These are phyloP conservation scores for Phoeniculus purpureus DNA, from an alignment of 2,797 vertebrate genomes.

Conservation along the genomic window DNA sequence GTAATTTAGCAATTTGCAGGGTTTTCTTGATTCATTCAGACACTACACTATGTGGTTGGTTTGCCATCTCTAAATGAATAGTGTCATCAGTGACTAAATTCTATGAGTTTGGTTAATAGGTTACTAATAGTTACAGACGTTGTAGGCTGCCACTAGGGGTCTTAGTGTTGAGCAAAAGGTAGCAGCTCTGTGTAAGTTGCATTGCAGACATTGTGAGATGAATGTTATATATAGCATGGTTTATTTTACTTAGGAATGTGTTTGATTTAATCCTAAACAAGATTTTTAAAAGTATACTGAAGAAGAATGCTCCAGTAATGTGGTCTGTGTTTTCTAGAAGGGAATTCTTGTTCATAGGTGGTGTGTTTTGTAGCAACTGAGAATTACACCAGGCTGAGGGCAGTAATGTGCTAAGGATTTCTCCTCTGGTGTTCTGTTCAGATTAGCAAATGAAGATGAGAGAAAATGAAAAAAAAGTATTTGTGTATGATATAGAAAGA, in stretches of 20 bases:
- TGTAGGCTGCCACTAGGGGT: background rate
- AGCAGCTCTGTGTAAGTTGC: background rate
- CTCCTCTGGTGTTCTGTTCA: background rate
- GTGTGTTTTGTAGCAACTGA: background rate
- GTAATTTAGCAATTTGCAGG: background rate
- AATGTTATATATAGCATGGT: fast-evolving
- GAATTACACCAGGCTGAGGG: background rate
- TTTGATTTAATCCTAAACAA: background rate
- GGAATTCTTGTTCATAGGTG: background rate
- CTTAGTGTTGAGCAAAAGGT: background rate
- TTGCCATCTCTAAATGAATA: background rate
- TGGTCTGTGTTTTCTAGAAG: background rate
- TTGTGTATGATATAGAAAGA: background rate
- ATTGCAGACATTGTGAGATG: background rate
- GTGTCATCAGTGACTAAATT: background rate
- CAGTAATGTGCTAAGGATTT: background rate
- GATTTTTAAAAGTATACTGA: background rate
- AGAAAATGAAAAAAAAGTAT: background rate
- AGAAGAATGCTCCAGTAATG: background rate
- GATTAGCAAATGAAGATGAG: background rate
- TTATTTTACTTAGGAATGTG: background rate
- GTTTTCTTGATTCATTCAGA: fast-evolving
- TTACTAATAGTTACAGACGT: background rate
- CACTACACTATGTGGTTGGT: background rate
- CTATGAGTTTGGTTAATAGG: background rate